phyloP scores from a whole-genome alignment of 2,113 vertebrate genomes.

The Halcyon senegalensis region DNA sequence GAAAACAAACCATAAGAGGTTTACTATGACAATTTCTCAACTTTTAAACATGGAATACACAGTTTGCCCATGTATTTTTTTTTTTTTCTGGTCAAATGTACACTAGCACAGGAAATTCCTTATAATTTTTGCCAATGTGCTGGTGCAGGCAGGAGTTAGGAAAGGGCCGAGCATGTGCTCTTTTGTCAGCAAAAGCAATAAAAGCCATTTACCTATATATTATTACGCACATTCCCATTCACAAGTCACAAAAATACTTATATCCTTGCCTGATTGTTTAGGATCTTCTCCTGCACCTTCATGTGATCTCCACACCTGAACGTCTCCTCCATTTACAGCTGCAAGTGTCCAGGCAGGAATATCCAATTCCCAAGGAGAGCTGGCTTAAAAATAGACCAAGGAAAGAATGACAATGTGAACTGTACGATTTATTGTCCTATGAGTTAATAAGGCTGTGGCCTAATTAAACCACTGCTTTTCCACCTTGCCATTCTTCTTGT shows the following conservation, averaged over 20 bases:
- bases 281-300: neutral
- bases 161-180: accelerated
- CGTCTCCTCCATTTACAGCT: neutral
- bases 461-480: slow-evolving; percentile 14
- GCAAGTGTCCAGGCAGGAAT: neutral
- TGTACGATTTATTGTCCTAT: neutral
- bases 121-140: neutral
- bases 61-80: neutral
- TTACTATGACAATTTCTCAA: neutral
- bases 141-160: neutral
- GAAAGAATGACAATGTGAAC: neutral
- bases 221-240: neutral
- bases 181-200: neutral
- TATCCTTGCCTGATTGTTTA: neutral
- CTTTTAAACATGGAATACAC: neutral
- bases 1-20: neutral
- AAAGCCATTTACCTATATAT: neutral
- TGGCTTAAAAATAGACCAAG: neutral
- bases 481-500: neutral
- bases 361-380: neutral
- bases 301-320: neutral
- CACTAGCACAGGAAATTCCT: neutral
- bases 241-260: neutral
- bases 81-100: neutral
- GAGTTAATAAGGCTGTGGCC: neutral